These are phyloP conservation scores for Chymomyza caudatula DNA, from an alignment of 2,888 invertebrate species.

Conservation along the genomic window DNA sequence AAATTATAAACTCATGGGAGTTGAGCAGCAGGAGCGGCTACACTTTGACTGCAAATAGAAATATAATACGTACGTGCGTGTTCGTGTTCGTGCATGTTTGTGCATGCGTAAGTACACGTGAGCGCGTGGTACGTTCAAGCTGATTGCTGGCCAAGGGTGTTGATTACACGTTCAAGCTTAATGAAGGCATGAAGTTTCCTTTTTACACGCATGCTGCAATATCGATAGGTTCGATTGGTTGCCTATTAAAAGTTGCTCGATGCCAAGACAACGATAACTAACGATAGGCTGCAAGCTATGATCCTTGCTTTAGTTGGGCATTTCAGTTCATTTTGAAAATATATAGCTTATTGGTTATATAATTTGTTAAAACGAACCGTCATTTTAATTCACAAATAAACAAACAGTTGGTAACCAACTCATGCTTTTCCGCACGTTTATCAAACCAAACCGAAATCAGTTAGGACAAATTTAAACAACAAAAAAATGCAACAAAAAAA, in stretches of 20 bases:
- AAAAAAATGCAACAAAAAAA: no score
- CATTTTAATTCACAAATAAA: no score
- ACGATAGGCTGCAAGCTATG: not conserved
- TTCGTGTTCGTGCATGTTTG: not conserved
- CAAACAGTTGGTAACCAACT: no score
- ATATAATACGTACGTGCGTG: not conserved
- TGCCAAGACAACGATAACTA: not conserved
- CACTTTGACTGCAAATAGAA: not conserved
- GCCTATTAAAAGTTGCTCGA: not conserved
- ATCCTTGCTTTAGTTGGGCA: no score
- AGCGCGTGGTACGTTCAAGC: not conserved
- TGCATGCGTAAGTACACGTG: slow-evolving; percentile 3
- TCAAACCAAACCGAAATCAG: no score
- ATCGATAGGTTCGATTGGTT: not conserved
- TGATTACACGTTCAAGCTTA: not conserved
- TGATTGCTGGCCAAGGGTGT: not conserved
- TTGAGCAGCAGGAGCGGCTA: slow-evolving; percentile 11
- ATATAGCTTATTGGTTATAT: no score
- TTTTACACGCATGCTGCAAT: not conserved
- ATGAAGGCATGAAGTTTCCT: not conserved
- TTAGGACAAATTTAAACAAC: no score
- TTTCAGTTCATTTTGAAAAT: no score
- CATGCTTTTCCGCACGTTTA: no score
- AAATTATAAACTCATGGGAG: slow-evolving; percentile 49
- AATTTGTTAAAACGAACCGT: no score